Evolutionary conservation across 2,888 invertebrate genomes (phyloP).

Genomic region (Drosophila vallismaia): DNA sequence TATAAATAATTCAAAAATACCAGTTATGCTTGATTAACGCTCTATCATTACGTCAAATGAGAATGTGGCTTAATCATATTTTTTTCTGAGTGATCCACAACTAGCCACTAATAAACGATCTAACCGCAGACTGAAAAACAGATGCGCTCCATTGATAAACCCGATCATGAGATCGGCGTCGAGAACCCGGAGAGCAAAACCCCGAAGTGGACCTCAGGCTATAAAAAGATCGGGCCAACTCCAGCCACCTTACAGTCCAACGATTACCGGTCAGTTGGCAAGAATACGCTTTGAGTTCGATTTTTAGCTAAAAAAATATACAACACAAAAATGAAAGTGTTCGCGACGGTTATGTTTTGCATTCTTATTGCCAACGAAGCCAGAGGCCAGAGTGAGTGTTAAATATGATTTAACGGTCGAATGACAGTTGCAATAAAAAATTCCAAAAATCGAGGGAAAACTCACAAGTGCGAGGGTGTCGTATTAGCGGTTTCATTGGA

Average conservation of each 20-base stretch:
- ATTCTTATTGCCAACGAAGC: conserved; percentile 34
- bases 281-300: conserved; percentile 12
- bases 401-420: neutral
- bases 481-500: conserved; percentile 19
- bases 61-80: neutral
- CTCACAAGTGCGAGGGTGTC: conserved; percentile 19
- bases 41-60: neutral
- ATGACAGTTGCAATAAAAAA: conserved; percentile 19
- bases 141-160: conserved; percentile 35
- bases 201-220: conserved; percentile 16
- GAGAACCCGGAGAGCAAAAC: conserved; percentile 15
- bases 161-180: conserved; percentile 12
- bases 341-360: conserved; percentile 21
- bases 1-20: neutral
- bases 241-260: conserved; percentile 24
- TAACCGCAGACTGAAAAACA: conserved; percentile 51
- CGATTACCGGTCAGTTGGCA: conserved; percentile 16
- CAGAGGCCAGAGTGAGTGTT: conserved; percentile 59
- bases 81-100: conserved; percentile 1
- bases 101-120: conserved; percentile 25
- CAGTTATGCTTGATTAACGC: neutral
- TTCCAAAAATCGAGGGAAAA: conserved; percentile 25
- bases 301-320: neutral
- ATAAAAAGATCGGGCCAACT: conserved; percentile 25
- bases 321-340: conserved; percentile 47